Conservation (phyloP, 2,113 vertebrate genomes). For the Lathamus discolor region DNA sequence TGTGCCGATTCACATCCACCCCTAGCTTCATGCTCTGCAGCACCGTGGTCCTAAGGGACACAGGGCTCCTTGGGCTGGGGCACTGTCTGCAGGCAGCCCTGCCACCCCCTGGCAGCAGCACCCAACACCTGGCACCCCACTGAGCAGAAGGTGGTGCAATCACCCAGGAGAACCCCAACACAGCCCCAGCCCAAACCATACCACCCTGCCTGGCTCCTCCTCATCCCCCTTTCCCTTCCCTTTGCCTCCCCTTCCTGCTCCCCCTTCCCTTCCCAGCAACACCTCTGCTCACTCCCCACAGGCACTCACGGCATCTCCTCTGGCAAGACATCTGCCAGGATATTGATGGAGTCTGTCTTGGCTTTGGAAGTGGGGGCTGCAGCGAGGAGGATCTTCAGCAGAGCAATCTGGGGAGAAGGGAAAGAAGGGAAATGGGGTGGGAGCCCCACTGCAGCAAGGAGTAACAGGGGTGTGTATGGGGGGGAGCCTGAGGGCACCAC, state of each 20-base stretch:
- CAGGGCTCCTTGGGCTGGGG: background rate
- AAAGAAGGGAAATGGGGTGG: background rate
- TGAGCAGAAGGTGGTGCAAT: background rate
- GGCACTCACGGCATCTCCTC: conserved; percentile 98
- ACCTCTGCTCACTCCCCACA: background rate
- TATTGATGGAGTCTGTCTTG: conserved; percentile 98
- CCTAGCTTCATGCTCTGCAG: conserved; percentile 99
- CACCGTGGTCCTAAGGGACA: conserved; percentile 87
- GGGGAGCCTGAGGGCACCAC: background rate
- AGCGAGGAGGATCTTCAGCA: conserved; percentile 95
- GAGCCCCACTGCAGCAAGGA: background rate
- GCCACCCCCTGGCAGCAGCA: background rate
- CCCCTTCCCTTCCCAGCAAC: background rate
- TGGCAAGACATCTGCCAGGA: conserved; percentile 93
- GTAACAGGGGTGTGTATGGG: background rate
- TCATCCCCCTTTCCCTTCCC: no score
- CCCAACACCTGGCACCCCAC: background rate
- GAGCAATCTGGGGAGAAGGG: conserved; percentile 83
- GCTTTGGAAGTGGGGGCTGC: conserved; percentile 98
- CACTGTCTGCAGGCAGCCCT: background rate
- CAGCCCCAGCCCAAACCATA: background rate
- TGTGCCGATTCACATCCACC: conserved; percentile 96
- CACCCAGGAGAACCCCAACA: background rate
- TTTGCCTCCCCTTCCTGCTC: no score
- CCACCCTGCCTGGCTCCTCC: background rate